Evolutionary conservation across 1,140 invertebrate species (phyloP).

Genomic region (Gonioctena quinquepunctata): DNA sequence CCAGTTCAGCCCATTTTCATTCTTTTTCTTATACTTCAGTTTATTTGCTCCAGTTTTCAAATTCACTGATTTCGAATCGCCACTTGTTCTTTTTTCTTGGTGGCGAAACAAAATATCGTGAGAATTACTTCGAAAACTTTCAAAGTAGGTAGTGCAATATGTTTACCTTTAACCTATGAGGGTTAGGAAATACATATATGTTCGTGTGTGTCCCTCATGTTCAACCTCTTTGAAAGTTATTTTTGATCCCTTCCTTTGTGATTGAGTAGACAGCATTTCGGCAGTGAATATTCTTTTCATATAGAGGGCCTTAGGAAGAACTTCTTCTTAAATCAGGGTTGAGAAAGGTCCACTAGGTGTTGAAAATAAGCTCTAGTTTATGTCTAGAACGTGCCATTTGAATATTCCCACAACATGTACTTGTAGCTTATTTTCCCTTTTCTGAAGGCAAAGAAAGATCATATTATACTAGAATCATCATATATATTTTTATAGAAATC

Average conservation of each 20-base stretch:
- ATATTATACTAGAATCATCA: neutral
- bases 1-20: slow-evolving; percentile 39
- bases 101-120: slow-evolving; percentile 73
- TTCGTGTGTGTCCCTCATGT: slow-evolving; percentile 17
- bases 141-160: slow-evolving; percentile 41
- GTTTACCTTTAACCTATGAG: slow-evolving; percentile 52
- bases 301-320: slow-evolving; percentile 26
- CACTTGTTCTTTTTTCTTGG: slow-evolving; percentile 67
- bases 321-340: slow-evolving; percentile 29
- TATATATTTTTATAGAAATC: no score
- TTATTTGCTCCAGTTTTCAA: slow-evolving; percentile 55
- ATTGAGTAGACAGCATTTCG: slow-evolving; percentile 15
- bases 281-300: slow-evolving; percentile 9
- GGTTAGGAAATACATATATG: slow-evolving; percentile 36
- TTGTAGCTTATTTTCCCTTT: slow-evolving; percentile 9
- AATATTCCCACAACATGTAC: slow-evolving; percentile 1
- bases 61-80: slow-evolving; percentile 58
- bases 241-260: slow-evolving; percentile 16
- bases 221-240: slow-evolving; percentile 25
- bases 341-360: slow-evolving; percentile 32
- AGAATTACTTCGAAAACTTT: slow-evolving; percentile 49
- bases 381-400: neutral
- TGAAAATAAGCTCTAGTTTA: slow-evolving; percentile 24
- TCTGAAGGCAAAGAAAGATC: neutral
- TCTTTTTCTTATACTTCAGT: slow-evolving; percentile 56